Percentiles rank a stretch among this genome's conserved stretches.
Conservation (phyloP, 2,797 vertebrate species). For the Bradypodion ventrale region DNA sequence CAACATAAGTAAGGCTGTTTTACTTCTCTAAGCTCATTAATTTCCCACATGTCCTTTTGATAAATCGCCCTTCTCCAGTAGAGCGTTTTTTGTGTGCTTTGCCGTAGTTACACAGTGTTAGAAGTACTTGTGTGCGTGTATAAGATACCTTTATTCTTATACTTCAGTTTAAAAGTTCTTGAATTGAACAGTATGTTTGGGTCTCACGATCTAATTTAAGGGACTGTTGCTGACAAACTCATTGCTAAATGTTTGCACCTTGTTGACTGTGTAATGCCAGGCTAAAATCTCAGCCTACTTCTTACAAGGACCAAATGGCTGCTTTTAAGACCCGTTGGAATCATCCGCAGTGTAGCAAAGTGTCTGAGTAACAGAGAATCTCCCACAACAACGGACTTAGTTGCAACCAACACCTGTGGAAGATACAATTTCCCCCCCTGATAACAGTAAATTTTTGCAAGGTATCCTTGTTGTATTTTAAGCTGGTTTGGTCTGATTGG, state of each 20-base stretch:
- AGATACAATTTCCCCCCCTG: too few species aligned
- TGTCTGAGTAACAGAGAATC: too few species aligned
- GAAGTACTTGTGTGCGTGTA: background rate
- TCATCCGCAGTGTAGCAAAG: background rate
- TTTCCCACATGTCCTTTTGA: background rate
- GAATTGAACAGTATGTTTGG: background rate
- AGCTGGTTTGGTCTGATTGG: too few species aligned
- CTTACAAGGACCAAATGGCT: background rate
- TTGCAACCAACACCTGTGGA: too few species aligned
- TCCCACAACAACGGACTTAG: too few species aligned
- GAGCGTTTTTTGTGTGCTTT: background rate
- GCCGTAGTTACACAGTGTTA: background rate
- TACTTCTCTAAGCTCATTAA: background rate
- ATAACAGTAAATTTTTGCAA: too few species aligned
- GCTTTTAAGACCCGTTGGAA: background rate
- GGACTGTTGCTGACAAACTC: too few species aligned
- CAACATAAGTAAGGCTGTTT: background rate
- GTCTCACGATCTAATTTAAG: background rate
- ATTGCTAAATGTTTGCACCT: background rate
- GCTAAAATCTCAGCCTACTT: too few species aligned
- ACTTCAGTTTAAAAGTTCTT: background rate
- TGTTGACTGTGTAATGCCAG: background rate
- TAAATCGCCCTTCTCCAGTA: background rate
- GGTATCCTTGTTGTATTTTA: too few species aligned
- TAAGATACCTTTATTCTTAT: background rate